Base-by-base conservation (phyloP, 2,113 vertebrate genomes). In the Petrocephalus zakoni region DNA sequence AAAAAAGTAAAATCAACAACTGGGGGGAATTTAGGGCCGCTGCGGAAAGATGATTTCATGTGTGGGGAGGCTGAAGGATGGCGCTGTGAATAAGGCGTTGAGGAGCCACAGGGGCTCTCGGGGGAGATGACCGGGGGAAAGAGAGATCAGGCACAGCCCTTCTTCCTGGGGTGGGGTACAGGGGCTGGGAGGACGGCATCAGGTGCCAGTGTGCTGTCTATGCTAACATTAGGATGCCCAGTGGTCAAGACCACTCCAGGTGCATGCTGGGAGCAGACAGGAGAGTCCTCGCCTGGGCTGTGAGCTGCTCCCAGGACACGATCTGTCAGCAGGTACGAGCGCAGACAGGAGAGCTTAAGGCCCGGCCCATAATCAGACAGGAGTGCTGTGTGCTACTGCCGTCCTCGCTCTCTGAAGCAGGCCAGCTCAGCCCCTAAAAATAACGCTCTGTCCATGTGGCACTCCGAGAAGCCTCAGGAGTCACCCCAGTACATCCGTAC, bases 371-470 rank as follows among this genome's bases (percentile, higher is more conserved):
- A 68, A 68, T 68, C 61, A 68, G 61, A 64, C 61, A 68, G 42
- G 42, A 42, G 46, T 58, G 61, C 64, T 82, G 46, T 42, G 51
- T 64, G 21, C 5, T 34, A 78, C 61, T 87, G 61, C 89, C 89
- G 55, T 92, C 85, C 88, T 92, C 90, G 90, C 61, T 83, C 85
- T 90, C 68, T 46, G 87, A 89, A 89, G 88, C 87, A 47, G 90
- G 87, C 85, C 52, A 86, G 81, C 61, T 87, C 72, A 86, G 85
- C 52, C 55, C 19, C 91, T 92, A 92, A 90, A 92, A 91, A 92
- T 91, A 92, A 89, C 72, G 6, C 86, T 68, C 87, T 88, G 78
- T 55, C 83, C 37, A 90, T 90, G 90, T 90, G 90, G 89, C 87
- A 87, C 58, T 6, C 21, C 58, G 49, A 89, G 42, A 89, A 22